Base-by-base conservation (phyloP, 2,113 vertebrate species). In the Scophthalmus maximus region DNA sequence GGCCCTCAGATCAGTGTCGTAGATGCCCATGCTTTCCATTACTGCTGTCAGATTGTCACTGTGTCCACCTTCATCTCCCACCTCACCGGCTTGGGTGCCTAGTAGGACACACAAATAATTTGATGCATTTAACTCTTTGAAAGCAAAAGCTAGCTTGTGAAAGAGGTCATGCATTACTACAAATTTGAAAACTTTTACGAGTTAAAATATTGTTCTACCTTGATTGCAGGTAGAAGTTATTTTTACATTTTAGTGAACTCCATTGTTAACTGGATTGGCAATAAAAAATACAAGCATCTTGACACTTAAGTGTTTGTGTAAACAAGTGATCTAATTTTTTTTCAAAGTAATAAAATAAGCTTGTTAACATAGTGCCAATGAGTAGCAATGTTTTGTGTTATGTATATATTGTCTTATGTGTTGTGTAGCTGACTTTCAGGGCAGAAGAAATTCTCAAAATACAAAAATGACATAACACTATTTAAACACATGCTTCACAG, bases 1-100 rank as follows among this genome's bases (percentile, higher is more conserved):
- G 8, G 89, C 81, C 47, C 91, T 87, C 82, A 97, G 81, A 68
- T 96, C 96, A 14, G 93, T 91, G 76, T 97, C 94, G 5, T 91
- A 94, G 76, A 95, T 94, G 30, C 92, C 93, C 68, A 94, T 93
- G 73, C 86, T 91, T 79, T 94, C 90, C 74, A 95, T 94, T 50
- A 94, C n/a, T 25, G 94, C 92, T 29, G 90, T 93, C 86, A 94
- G 22, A 44, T 91, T 92, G 49, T 92, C 82, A 0, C 79, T 92
- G 68, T 94, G 90, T 22, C 67, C 83, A 6, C 53, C 66, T 26
- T 90, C 89, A 2, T 88, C 86, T 15, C 46, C 62, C 0, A 73
- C 26, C 32, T 89, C 88, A 2, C 86, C 78, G 1, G 55, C 74
- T 32, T 55, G 73, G 60, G 69, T 55, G 42, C 76, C 87, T 92